These are phyloP conservation scores for Phrynosoma platyrhinos DNA, from an alignment of 2,113 vertebrate genomes.

Conservation along the genomic window DNA sequence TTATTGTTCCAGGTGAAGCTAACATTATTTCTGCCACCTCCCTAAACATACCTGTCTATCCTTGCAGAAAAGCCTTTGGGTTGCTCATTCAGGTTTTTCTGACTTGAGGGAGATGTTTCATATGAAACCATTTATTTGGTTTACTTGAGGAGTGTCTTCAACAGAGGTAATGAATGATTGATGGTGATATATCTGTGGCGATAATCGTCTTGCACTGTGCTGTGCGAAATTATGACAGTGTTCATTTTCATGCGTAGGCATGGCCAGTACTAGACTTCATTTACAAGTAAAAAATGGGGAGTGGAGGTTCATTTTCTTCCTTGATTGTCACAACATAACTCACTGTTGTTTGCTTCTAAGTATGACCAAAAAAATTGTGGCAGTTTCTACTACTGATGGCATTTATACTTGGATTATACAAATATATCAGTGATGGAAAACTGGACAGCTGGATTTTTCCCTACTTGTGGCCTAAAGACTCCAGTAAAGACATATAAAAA, in stretches of 20 bases:
- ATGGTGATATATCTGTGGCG: neutral
- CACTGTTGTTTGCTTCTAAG: neutral
- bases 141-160: slow-evolving; percentile 15
- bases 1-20: neutral
- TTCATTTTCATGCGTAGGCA: neutral
- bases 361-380: neutral
- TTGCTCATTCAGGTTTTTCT: slow-evolving; percentile 7
- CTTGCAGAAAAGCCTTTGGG: neutral
- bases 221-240: neutral
- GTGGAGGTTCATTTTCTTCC: neutral
- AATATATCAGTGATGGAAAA: neutral
- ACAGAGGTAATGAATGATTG: neutral
- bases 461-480: no score
- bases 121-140: slow-evolving; percentile 3
- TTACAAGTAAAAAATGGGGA: neutral
- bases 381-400: neutral
- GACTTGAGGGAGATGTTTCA: neutral
- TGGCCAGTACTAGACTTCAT: neutral
- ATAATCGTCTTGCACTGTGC: neutral
- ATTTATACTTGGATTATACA: neutral
- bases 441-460: neutral
- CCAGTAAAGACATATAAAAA: no score
- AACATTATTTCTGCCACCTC: neutral
- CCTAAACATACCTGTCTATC: slow-evolving; percentile 16
- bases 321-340: neutral